Base-by-base conservation (phyloP, 2,113 vertebrate species). In the Phyllopteryx taeniolatus region DNA sequence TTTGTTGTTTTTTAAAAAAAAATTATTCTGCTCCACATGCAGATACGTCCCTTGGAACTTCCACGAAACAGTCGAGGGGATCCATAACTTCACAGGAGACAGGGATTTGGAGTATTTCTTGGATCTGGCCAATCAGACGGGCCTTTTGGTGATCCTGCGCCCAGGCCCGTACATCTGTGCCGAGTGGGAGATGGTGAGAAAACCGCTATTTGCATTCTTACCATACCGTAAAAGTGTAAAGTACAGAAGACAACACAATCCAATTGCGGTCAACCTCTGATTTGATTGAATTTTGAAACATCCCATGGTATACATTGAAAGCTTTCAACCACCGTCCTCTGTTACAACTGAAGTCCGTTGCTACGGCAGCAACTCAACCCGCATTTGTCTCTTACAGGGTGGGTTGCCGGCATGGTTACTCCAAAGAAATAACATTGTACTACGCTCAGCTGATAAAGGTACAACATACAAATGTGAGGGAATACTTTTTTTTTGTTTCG, bases 151-250 rank as follows among this genome's bases (percentile, higher is more conserved):
- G 76, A 97, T 99, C 77, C 91, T 99, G 81, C 94, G 96, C 4
- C 96, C 96, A 0, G 98, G 98, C 65, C 98, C 98, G 5, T 99
- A 99, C 88, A 99, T 99, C 92, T 99, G 97, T 87, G 96, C 97
- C 0, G 98, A 99, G 79, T 99, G 98, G 98, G 98, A 99, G 74
- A 99, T 99, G 98, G 98, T 99, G 79, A 95, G 89, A n/a, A n/a
- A 20, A 49, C 4, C 44, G 1, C 51, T 54, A 12, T 20, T 66
- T 49, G 27, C 15, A 31, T 68, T 19, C 6, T 39, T 33, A 49
- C n/a, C 10, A 8, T 49, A 39, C 27, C 17, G 35, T 42, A 53
- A 19, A n/a, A 43, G 0, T 20, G n/a, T 54, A 1, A 22, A 9
- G 39, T 27, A 13, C 11, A 27, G 20, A 22, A 20, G 64, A 35